phyloP scores from a whole-genome alignment of 2,888 invertebrate species.

The Malthinus seriepunctatus region DNA sequence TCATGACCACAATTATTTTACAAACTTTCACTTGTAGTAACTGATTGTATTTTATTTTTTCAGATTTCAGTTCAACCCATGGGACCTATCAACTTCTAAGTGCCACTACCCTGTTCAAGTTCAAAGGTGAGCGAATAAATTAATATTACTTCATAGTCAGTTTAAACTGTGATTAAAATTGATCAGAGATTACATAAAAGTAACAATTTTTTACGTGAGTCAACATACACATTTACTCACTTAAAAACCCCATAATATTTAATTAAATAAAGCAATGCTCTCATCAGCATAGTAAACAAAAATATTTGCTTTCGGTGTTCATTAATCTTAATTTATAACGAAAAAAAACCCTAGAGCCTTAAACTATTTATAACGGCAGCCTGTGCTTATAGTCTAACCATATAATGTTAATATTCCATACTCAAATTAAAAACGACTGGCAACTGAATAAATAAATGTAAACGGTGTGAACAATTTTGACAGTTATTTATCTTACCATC shows the following conservation, averaged over 20 bases:
- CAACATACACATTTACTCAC: constrained; percentile 10
- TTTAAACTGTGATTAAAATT: no score
- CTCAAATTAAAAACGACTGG: constrained; percentile 32
- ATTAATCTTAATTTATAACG: constrained; percentile 35
- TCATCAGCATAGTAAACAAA: constrained; percentile 31
- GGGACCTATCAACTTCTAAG: no score
- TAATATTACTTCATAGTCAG: no score
- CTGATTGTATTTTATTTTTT: no score
- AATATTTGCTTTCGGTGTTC: constrained; percentile 31
- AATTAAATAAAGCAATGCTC: constrained; percentile 23
- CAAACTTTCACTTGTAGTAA: no score
- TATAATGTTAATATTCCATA: constrained; percentile 7
- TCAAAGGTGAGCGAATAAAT: no score
- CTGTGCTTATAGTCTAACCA: background rate
- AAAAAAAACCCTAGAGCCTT: constrained; percentile 18
- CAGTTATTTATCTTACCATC: constrained; percentile 35
- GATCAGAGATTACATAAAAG: no score
- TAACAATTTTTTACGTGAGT: constrained; percentile 8
- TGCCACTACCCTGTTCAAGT: no score
- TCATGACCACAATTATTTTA: no score
- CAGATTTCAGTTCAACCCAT: no score
- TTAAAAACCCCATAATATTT: constrained; percentile 14
- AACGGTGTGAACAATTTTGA: constrained; percentile 38
- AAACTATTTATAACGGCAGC: constrained; percentile 27
- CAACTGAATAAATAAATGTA: constrained; percentile 39